Conservation (phyloP, 2,888 invertebrate species). For the Papilio gigon region DNA sequence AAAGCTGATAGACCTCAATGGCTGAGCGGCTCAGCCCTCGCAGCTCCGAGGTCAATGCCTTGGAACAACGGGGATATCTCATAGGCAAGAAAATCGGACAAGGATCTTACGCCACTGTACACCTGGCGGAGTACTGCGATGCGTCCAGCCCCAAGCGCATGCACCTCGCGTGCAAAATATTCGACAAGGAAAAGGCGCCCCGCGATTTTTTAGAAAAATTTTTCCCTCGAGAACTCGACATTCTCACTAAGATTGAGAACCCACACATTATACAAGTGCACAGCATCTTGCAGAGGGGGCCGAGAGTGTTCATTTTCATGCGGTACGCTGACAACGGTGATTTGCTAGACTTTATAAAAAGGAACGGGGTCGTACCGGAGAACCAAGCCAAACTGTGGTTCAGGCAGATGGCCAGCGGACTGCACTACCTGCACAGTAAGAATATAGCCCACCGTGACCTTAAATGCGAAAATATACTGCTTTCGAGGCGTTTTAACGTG, state of each 20-base stretch:
- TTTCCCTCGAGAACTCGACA: conserved; percentile 95
- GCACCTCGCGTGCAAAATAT: conserved; percentile 94
- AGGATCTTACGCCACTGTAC: conserved; percentile 95
- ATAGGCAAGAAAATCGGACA: conserved; percentile 94
- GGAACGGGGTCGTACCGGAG: conserved; percentile 89
- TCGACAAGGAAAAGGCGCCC: conserved; percentile 94
- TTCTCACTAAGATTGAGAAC: conserved; percentile 93
- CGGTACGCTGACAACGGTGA: conserved; percentile 95
- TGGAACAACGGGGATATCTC: conserved; percentile 91
- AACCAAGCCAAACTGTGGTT: conserved; percentile 92
- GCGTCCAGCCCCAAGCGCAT: conserved; percentile 86
- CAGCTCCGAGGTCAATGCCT: conserved; percentile 92
- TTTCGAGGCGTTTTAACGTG: conserved; percentile 92
- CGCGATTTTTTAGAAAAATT: conserved; percentile 95
- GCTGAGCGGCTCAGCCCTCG: conserved; percentile 88
- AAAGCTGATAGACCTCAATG: conserved; percentile 84
- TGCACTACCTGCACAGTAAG: conserved; percentile 91
- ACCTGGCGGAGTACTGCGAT: conserved; percentile 91
- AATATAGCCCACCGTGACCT: conserved; percentile 95
- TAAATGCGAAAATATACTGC: conserved; percentile 95
- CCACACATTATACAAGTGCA: conserved; percentile 95
- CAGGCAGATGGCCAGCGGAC: conserved; percentile 90
- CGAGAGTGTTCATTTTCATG: conserved; percentile 95
- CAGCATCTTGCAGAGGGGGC: conserved; percentile 91
- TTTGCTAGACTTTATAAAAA: conserved; percentile 91